These are phyloP conservation scores for Mormyrops attenuatus DNA, from an alignment of 2,797 vertebrate genomes.

Conservation along the genomic window DNA sequence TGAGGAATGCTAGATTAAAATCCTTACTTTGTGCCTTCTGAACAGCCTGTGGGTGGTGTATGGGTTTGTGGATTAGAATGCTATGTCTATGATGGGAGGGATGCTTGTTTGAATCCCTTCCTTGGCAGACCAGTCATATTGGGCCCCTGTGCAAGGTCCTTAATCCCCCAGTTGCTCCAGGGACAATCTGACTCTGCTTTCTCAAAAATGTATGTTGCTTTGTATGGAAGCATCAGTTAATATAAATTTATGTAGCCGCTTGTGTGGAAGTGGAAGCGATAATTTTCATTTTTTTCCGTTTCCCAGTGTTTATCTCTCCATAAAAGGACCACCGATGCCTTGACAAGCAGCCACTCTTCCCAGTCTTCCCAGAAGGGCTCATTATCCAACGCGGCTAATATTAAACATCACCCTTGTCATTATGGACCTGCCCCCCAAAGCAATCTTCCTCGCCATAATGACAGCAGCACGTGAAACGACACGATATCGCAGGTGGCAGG, in stretches of 20 bases:
- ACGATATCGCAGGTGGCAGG: neutral
- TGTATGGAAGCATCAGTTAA: neutral
- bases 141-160: neutral
- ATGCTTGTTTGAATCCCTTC: neutral
- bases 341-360: neutral
- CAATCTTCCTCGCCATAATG: neutral
- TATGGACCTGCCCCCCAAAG: neutral
- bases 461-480: neutral
- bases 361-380: neutral
- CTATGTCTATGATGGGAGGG: neutral
- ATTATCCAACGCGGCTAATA: neutral
- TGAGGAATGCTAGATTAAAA: neutral
- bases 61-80: neutral
- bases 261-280: neutral
- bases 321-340: neutral
- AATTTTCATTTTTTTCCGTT: neutral
- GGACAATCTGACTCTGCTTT: neutral
- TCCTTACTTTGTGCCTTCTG: neutral
- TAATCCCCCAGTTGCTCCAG: neutral
- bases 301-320: neutral
- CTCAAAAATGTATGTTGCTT: neutral
- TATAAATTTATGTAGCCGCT: neutral
- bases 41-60: neutral
- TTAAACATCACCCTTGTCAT: neutral
- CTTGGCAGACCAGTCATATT: neutral